These are phyloP conservation scores for Cataglyphis rosenhaueri DNA, from an alignment of 2,888 invertebrate genomes.

Conservation along the genomic window DNA sequence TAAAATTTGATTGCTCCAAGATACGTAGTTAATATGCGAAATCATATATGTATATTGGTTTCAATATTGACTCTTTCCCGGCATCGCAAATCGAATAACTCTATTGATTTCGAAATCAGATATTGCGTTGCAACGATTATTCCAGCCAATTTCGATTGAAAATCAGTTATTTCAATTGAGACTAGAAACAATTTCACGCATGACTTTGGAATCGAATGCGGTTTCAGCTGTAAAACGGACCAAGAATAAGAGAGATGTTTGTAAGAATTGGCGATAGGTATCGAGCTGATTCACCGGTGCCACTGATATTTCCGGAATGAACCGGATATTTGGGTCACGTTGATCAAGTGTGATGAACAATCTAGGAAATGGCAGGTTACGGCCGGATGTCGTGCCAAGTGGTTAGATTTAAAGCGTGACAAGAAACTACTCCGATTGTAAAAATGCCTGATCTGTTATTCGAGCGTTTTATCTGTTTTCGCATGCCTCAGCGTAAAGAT, in stretches of 20 bases:
- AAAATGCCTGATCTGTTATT: slow-evolving; percentile 20
- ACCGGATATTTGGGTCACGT: slow-evolving; percentile 45
- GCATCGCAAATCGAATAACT: slow-evolving; percentile 1
- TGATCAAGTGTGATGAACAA: slow-evolving; percentile 45
- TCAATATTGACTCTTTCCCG: not conserved
- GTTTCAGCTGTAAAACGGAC: not conserved
- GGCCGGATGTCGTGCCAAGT: slow-evolving; percentile 48
- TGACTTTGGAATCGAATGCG: not conserved
- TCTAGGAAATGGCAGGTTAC: slow-evolving; percentile 51
- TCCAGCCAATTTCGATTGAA: not conserved
- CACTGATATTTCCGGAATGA: slow-evolving; percentile 40
- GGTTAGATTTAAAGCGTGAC: slow-evolving; percentile 50
- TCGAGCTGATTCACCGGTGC: slow-evolving; percentile 34
- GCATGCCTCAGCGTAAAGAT: not conserved
- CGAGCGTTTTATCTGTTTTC: not conserved
- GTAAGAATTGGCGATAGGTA: slow-evolving; percentile 13
- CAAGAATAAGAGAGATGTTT: slow-evolving; percentile 12
- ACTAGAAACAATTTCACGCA: not conserved
- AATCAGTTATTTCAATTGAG: not conserved
- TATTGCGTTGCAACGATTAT: not conserved
- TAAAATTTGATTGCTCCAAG: not conserved
- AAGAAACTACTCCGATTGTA: slow-evolving; percentile 5
- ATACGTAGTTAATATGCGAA: not conserved
- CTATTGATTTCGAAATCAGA: not conserved
- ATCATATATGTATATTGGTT: not conserved